phyloP scores from a whole-genome alignment of 2,888 invertebrate species.

The Dicranocentrus wangi region DNA sequence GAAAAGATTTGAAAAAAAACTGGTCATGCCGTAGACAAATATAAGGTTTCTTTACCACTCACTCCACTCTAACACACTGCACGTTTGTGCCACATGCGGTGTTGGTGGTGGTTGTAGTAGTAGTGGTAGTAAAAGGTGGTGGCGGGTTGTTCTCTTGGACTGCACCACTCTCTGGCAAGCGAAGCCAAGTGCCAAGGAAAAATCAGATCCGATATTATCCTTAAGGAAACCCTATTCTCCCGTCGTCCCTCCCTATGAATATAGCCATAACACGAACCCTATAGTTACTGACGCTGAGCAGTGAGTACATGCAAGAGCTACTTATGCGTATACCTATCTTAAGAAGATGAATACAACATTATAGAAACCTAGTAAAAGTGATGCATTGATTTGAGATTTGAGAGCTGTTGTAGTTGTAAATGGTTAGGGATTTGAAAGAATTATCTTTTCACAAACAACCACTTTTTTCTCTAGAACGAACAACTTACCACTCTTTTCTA shows the following conservation, averaged over 20 bases:
- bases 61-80: constrained; percentile 13
- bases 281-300: background rate
- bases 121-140: constrained; percentile 44
- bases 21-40: constrained; percentile 45
- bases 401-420: constrained; percentile 32
- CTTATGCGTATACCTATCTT: background rate
- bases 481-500: constrained; percentile 32
- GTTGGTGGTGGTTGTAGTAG: constrained; percentile 31
- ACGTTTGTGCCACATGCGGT: constrained; percentile 61
- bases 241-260: background rate
- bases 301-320: background rate
- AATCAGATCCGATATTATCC: constrained; percentile 22
- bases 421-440: constrained; percentile 42
- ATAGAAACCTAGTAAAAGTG: constrained; percentile 40
- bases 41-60: constrained; percentile 1
- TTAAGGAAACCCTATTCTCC: background rate
- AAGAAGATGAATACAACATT: no score
- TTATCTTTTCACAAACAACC: constrained; percentile 52
- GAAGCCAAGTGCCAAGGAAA: constrained; percentile 21
- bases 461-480: constrained; percentile 52
- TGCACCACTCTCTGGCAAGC: background rate
- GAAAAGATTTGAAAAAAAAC: constrained; percentile 43
- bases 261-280: background rate
- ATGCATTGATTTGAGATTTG: constrained; percentile 62
- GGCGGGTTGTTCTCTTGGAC: constrained; percentile 52